Percentiles rank a stretch among this genome's conserved stretches.
Conservation (phyloP, 23 tunicate species). For the Styela plicata region DNA sequence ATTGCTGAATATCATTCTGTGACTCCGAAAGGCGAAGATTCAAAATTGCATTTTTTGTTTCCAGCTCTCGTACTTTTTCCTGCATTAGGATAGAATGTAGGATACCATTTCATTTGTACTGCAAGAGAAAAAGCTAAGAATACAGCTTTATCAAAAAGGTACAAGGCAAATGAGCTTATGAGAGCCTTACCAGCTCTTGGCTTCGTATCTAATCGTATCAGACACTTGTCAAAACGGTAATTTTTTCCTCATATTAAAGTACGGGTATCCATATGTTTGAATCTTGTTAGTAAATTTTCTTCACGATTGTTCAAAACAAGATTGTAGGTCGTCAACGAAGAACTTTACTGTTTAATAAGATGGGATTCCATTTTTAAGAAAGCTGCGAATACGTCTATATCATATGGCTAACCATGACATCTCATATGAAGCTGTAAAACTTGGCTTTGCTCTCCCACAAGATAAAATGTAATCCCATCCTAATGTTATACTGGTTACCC, state of each 20-base stretch:
- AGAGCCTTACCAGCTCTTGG: too few relatives aligned
- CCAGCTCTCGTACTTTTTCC: constrained; percentile 20
- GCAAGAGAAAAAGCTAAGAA: background rate
- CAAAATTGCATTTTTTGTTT: constrained; percentile 22
- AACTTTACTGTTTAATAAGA: too few relatives aligned
- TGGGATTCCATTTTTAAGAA: background rate
- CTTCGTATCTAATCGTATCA: too few relatives aligned
- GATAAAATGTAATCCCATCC: too few relatives aligned
- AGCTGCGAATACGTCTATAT: background rate
- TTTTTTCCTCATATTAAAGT: background rate
- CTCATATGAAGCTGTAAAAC: background rate
- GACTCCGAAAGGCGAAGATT: constrained; percentile 7
- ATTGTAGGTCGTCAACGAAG: too few relatives aligned
- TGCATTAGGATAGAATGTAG: background rate
- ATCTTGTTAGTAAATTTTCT: too few relatives aligned
- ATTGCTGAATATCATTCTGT: background rate
- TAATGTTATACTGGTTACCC: too few relatives aligned
- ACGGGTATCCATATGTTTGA: background rate
- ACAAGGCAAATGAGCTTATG: background rate
- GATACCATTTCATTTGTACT: too few relatives aligned
- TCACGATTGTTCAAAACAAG: too few relatives aligned
- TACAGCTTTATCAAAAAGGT: background rate
- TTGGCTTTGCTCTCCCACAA: too few relatives aligned
- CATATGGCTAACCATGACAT: background rate
- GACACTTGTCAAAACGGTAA: background rate